Evolutionary conservation across 2,888 invertebrate genomes (phyloP), one percentile per base, ranked within the genome.

Genomic region (Tenthredo scrophulariae): DNA sequence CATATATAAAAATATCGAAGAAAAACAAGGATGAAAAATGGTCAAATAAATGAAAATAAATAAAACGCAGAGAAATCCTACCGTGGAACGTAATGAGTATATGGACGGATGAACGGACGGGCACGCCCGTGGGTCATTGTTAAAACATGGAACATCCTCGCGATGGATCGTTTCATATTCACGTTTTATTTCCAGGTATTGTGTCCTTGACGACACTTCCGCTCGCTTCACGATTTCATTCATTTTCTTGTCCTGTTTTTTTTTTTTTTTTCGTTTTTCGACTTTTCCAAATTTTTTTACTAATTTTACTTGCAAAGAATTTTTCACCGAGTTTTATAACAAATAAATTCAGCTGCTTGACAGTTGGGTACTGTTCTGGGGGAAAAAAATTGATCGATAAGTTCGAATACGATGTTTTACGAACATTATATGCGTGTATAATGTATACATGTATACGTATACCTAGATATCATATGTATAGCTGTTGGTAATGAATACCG

Each of bases 81-180:
- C 6, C 70, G 72, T 26, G 26, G 26, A 26, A 22, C 22, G 62
- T 62, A 62, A 62, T 62, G 4, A 7, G 37, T n/a, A 13, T 62
- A 62, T 40, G 72, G 43, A 85, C 85, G 87, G 88, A 88, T 87
- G 88, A 86, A 88, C 89, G 88, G 88, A 89, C 88, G 89, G 70
- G 86, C 87, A 89, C 89, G 88, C 88, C 88, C 84, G 86, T 86
- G 26, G 62, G 62, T 22, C 50, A 90, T 91, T 91, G 91, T 91
- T 88, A 33, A 54, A 79, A 79, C 54, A 26, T 79, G 79, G 54
- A 58, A 79, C 54, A 79, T 58, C 58, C 54, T 54, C 18, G 54
- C 33, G 26, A 79, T 54, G n/a, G 50, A 54, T 58, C 58, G 33
- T 79, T 37, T 79, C n/a, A 9, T 79, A 54, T 79, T 54, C 37